Evolutionary conservation across 2,797 vertebrate genomes (phyloP).

Genomic region (Gorsachius magnificus): DNA sequence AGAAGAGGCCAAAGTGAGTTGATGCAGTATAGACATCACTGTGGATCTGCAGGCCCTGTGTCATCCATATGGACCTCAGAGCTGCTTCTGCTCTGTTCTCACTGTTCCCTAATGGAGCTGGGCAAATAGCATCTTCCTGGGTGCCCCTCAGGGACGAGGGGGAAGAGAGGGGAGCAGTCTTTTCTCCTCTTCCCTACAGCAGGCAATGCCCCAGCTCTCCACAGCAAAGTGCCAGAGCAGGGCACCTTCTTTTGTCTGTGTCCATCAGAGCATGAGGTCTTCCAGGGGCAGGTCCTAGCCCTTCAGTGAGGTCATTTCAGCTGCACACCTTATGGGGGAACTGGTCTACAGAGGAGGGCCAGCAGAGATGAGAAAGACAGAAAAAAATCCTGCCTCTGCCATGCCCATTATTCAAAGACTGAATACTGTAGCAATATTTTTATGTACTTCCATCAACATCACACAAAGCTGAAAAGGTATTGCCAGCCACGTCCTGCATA

Average conservation of each 20-base stretch:
- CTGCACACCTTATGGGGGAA: neutral
- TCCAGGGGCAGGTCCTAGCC: neutral
- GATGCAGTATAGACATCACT: neutral
- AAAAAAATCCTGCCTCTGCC: neutral
- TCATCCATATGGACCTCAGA: neutral
- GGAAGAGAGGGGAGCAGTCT: neutral
- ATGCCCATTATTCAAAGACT: neutral
- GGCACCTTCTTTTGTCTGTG: neutral
- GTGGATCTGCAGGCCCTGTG: neutral
- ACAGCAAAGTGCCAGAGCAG: neutral
- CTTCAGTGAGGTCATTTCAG: neutral
- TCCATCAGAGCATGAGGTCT: neutral
- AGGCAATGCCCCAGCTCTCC: neutral
- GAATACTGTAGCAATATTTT: neutral
- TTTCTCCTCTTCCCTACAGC: neutral
- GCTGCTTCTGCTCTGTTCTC: neutral
- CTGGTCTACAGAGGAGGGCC: neutral
- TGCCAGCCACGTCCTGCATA: neutral
- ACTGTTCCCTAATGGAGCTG: neutral
- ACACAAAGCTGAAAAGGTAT: neutral
- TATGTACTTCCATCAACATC: neutral
- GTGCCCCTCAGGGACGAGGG: neutral
- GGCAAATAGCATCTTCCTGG: neutral
- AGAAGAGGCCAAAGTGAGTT: neutral
- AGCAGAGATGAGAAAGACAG: neutral